Percentiles rank a stretch among this genome's conserved stretches.
These are phyloP conservation scores for Phyllotreta striolata DNA, from an alignment of 2,888 invertebrate species.

Conservation along the genomic window DNA sequence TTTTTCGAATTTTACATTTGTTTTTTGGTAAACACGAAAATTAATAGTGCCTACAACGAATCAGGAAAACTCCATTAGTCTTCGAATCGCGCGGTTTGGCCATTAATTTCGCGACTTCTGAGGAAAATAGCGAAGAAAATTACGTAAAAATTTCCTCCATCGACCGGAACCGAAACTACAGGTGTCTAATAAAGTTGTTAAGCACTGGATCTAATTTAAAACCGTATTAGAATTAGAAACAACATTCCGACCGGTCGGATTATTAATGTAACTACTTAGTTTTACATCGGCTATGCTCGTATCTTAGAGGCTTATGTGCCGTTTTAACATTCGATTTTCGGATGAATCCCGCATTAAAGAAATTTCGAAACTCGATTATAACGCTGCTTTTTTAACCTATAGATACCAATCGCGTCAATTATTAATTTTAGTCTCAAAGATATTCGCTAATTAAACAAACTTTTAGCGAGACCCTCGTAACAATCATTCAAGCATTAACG, in stretches of 20 bases:
- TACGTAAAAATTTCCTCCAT: no score
- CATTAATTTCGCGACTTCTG: no score
- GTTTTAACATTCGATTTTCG: slow-evolving; percentile 14
- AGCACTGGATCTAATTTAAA: no score
- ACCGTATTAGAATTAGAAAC: slow-evolving; percentile 21
- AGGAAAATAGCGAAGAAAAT: no score
- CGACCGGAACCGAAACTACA: no score
- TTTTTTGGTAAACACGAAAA: no score
- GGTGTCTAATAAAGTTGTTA: no score
- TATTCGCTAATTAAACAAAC: slow-evolving; percentile 9
- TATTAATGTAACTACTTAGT: slow-evolving; percentile 37
- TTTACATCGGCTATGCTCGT: slow-evolving; percentile 32
- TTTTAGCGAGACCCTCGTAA: slow-evolving; percentile 11
- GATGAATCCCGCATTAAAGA: slow-evolving; percentile 1
- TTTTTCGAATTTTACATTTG: no score
- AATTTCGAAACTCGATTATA: slow-evolving; percentile 16
- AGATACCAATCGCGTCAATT: background rate
- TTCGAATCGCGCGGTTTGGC: no score
- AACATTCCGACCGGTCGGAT: slow-evolving; percentile 35
- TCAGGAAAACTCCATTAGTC: no score
- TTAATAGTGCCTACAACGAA: no score
- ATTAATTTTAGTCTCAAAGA: background rate
- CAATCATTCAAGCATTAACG: slow-evolving; percentile 25
- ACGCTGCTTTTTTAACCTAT: slow-evolving; percentile 3
- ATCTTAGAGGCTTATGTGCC: slow-evolving; percentile 31